A percentile compares a stretch with the other conserved stretches of the same genome.
phyloP scores from a whole-genome alignment of 2,113 vertebrate species.

The Tringa solitaria region DNA sequence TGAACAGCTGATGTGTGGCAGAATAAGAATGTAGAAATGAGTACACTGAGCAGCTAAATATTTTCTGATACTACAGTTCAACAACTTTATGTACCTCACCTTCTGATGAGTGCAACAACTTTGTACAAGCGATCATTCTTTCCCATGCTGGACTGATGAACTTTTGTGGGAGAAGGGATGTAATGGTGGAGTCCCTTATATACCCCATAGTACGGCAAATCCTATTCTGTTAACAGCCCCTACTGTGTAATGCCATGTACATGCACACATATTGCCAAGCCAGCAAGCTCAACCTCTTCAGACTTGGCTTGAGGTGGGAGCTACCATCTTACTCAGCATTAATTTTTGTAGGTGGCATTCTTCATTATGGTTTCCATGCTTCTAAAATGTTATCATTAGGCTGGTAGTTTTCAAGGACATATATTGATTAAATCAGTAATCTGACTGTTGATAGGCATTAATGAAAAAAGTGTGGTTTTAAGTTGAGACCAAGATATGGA shows the following conservation, averaged over 20 bases:
- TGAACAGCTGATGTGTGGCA: not conserved
- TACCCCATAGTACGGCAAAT: not conserved
- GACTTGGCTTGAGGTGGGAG: not conserved
- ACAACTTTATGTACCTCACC: not conserved
- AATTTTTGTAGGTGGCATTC: not conserved
- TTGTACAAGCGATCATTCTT: not conserved
- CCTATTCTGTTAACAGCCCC: not conserved
- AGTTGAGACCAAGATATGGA: not conserved
- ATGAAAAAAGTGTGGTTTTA: not conserved
- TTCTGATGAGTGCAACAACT: not conserved
- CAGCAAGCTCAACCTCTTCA: not conserved
- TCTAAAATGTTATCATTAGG: not conserved
- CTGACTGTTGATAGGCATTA: not conserved
- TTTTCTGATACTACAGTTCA: not conserved
- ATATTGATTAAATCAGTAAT: not conserved
- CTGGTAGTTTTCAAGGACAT: not conserved
- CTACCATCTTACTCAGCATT: not conserved
- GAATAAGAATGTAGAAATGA: not conserved
- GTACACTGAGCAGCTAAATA: not conserved
- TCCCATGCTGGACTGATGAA: not conserved
- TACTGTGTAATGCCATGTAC: accelerated
- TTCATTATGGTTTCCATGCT: not conserved
- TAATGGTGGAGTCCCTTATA: not conserved
- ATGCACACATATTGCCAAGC: not conserved
- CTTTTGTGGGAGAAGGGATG: not conserved